Evolutionary conservation across 2,797 vertebrate genomes (phyloP).

Genomic region (Chiloscyllium punctatum): DNA sequence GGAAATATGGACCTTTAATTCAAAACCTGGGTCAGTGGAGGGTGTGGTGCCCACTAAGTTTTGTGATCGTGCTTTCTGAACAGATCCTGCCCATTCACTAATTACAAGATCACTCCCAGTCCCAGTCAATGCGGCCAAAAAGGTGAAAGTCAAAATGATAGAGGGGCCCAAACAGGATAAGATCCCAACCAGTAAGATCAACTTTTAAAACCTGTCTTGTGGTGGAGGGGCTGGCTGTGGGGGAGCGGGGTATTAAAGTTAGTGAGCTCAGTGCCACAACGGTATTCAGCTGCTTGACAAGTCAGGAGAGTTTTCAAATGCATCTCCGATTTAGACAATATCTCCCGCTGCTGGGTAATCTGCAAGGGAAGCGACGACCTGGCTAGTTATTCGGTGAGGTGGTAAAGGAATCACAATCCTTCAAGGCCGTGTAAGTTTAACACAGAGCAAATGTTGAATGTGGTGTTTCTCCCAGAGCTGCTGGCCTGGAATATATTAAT

Average conservation of each 20-base stretch:
- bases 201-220: not conserved
- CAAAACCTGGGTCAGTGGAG: not conserved
- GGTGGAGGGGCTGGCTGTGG: no score
- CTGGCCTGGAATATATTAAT: constrained; percentile 65
- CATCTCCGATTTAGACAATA: not conserved
- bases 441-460: constrained; percentile 40
- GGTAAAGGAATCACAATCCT: not conserved
- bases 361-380: not conserved
- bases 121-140: not conserved
- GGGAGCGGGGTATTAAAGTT: not conserved
- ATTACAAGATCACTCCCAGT: not conserved
- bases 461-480: constrained; percentile 48
- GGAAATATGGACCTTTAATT: not conserved
- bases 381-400: not conserved
- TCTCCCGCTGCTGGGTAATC: not conserved
- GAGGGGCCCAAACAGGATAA: no score
- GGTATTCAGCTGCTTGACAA: not conserved
- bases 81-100: not conserved
- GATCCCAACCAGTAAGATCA: no score
- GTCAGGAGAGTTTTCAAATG: not conserved
- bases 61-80: not conserved
- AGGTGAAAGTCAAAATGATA: no score
- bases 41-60: not conserved
- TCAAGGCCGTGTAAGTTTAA: not conserved
- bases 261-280: no score